These are phyloP conservation scores for Macheiramphus alcinus DNA, from an alignment of 2,113 vertebrate genomes.

Conservation along the genomic window DNA sequence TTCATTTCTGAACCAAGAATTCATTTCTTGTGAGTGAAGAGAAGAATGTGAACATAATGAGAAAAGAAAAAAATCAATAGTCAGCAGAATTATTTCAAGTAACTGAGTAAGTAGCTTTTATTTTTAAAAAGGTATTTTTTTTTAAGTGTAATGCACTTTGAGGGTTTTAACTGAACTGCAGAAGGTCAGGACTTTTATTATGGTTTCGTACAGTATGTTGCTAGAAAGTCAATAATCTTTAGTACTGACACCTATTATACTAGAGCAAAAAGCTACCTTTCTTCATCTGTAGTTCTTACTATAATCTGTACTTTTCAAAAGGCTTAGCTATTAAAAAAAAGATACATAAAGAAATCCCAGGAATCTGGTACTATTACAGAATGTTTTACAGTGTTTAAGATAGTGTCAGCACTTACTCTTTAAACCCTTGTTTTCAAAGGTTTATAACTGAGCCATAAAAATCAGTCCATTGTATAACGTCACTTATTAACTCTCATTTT, in stretches of 20 bases:
- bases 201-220: background rate
- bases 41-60: background rate
- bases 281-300: background rate
- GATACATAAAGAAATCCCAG: background rate
- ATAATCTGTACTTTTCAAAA: constrained; percentile 9
- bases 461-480: background rate
- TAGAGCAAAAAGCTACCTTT: background rate
- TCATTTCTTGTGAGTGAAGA: background rate
- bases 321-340: background rate
- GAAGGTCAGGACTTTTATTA: constrained; percentile 8
- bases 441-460: constrained; percentile 13
- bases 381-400: background rate
- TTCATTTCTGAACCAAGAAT: background rate
- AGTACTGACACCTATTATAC: background rate
- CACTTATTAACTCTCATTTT: background rate
- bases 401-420: background rate
- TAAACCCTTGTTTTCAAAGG: constrained; percentile 21
- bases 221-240: constrained; percentile 26
- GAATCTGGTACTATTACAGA: background rate
- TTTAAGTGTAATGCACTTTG: background rate
- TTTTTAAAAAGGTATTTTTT: background rate
- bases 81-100: constrained; percentile 13
- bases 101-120: background rate
- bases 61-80: background rate
- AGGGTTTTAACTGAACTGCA: background rate